Evolutionary conservation across 2,888 invertebrate genomes (phyloP), one percentile per base, ranked within the genome.

Genomic region (Watsonalla binaria): DNA sequence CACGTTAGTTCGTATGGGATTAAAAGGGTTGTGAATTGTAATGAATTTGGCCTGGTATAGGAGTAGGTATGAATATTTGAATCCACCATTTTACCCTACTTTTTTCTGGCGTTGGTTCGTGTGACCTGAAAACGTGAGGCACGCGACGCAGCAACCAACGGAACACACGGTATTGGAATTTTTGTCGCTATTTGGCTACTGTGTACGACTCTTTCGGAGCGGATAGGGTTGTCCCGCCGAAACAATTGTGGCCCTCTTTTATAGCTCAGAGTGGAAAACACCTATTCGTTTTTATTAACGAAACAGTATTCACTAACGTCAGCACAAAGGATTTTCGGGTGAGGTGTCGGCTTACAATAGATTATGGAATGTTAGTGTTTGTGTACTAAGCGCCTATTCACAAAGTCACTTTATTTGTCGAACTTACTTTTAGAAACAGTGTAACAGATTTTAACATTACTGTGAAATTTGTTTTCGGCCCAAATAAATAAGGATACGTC

Each of bases 71-170:
- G 67, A 76, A 80, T 80, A 78, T 82, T 83, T 81, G 72, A 82
- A 78, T 79, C 65, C 11, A 11, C 49, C 49, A 42, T 42, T 42
- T 42, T 61, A 74, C 70, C 70, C 76, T 70, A 76, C 70, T 76
- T 76, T 77, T 74, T 72, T 72, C 63, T 60, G 63, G 66, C 69
- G 69, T 71, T 68, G 62, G 68, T 83, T 83, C 85, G 85, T 84
- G 85, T 65, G 84, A 82, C 83, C 86, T 76, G 64, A 83, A 84
- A 84, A 80, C 77, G 76, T 72, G 74, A 60, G 72, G 78, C 86
- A 86, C 86, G 86, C 86, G 75, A 85, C 11, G 9, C 67, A 62
- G 68, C 63, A 59, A 60, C 42, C 61, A 59, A 60, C 58, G 70
- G 59, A 66, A 70, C 72, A 74, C 73, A 71, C 68, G 70, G 72